These are phyloP conservation scores for Calosoma granatense DNA, from an alignment of 1,140 invertebrate species.

Conservation along the genomic window DNA sequence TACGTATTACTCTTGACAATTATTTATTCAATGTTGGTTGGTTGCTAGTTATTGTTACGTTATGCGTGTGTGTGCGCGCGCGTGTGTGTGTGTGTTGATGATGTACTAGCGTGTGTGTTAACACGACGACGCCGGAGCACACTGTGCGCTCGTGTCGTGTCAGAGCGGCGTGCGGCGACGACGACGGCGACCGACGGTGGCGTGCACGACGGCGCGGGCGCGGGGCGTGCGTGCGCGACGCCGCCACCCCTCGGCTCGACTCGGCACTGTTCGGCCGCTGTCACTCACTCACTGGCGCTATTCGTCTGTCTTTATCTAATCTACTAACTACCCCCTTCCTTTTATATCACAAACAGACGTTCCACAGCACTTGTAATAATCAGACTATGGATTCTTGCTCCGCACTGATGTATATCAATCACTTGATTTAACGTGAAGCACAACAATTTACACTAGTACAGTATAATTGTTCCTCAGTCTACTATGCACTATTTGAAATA, in stretches of 20 bases:
- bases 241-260: constrained; percentile 27
- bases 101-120: constrained; percentile 20
- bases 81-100: too few relatives aligned
- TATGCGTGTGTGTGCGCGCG: too few relatives aligned
- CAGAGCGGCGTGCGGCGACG: constrained; percentile 23
- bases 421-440: too few relatives aligned
- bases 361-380: neutral
- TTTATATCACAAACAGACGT: neutral
- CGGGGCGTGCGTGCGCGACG: constrained; percentile 28
- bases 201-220: constrained; percentile 11
- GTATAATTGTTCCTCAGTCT: too few relatives aligned
- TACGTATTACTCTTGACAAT: too few relatives aligned
- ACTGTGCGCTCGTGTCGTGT: constrained; percentile 24
- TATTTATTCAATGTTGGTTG: too few relatives aligned
- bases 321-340: neutral
- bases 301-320: too few relatives aligned
- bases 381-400: too few relatives aligned
- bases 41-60: too few relatives aligned
- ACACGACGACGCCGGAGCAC: constrained; percentile 32
- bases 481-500: too few relatives aligned
- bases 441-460: too few relatives aligned
- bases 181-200: constrained; percentile 29
- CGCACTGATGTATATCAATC: too few relatives aligned
- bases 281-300: constrained; percentile 8
- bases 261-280: constrained; percentile 19